phyloP scores from a whole-genome alignment of 2,113 vertebrate genomes.

The Petrocephalus zakoni region DNA sequence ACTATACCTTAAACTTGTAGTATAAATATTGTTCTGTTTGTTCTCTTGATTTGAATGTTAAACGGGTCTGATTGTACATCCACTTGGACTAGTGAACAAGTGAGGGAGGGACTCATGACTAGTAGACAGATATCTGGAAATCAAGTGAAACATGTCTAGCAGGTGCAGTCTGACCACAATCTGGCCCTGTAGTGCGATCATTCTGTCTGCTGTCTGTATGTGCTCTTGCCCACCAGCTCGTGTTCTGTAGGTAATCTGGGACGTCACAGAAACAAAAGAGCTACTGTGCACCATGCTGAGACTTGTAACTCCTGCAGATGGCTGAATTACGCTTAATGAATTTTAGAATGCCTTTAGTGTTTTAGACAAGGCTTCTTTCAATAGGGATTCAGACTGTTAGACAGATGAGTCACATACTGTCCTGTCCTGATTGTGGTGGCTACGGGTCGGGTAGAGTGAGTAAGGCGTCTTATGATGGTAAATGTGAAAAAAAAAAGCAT shows the following conservation, averaged over 20 bases:
- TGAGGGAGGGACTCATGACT: not conserved
- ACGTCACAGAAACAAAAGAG: not conserved
- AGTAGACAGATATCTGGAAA: not conserved
- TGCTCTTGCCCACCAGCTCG: not conserved
- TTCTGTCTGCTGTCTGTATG: slow-evolving; percentile 7
- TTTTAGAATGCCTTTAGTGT: not conserved
- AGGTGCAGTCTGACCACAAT: slow-evolving; percentile 7
- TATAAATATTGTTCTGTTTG: not conserved
- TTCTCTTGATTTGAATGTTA: not conserved
- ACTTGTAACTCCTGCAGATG: not conserved
- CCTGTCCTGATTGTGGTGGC: not conserved
- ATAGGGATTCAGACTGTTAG: not conserved
- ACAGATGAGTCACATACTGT: not conserved
- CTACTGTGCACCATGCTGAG: not conserved
- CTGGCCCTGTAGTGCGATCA: not conserved
- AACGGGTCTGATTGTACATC: not conserved
- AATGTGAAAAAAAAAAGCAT: not conserved
- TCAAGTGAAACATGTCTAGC: not conserved
- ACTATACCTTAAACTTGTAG: not conserved
- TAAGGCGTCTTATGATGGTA: slow-evolving; percentile 2
- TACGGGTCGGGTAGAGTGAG: not conserved
- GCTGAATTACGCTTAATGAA: not conserved
- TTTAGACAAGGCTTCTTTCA: not conserved
- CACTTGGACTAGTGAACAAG: not conserved
- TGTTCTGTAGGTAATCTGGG: not conserved